Evolutionary conservation across 2,797 vertebrate species (phyloP), one percentile per base, ranked within the genome.

Genomic region (Rousettus madagascariensis): DNA sequence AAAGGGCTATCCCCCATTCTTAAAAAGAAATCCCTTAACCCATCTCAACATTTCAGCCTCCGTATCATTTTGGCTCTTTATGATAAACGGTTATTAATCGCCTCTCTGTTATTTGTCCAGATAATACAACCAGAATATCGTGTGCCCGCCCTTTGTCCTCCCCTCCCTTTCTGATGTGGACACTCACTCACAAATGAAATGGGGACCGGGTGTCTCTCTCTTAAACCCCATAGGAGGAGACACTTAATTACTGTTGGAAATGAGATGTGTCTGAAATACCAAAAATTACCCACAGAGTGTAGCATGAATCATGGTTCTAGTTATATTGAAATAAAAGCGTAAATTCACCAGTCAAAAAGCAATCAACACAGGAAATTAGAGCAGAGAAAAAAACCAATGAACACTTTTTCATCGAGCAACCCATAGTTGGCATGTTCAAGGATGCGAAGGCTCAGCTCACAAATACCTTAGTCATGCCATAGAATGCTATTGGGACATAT

Each of bases 281-380:
- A 36, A 63, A 72, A 57, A 41, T 59, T 51, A 78, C 5, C 16
- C 24, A 63, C 0, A 36, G n/a, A 8, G n/a, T 33, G 3, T 0
- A 71, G 33, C 5, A 51, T 19, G 72, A 46, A 43, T 49, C 28
- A 33, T 26, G 43, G 33, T n/a, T 83, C 43, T 86, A 41, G n/a
- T 85, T 85, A 68, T 28, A 41, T 41, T 85, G 71, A 46, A 20
- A 84, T 3, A 1, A 69, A 96, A 69, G 41, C 22, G 3, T 84
- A 75, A 94, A 53, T 41, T 46, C 22, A 46, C 12, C 36, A 57
- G 41, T 57, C 91, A 69, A 77, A 66, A 88, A 79, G 17, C 53
- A 82, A 69, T 86, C 22, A 83, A 89, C 38, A 82, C 6, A 63
- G 57, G 41, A 84, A 96, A 88, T 41, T 57, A 82, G 30, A 86